Conservation (phyloP, 92 coral and sea anemone species). For the Paragorgia papillata region DNA sequence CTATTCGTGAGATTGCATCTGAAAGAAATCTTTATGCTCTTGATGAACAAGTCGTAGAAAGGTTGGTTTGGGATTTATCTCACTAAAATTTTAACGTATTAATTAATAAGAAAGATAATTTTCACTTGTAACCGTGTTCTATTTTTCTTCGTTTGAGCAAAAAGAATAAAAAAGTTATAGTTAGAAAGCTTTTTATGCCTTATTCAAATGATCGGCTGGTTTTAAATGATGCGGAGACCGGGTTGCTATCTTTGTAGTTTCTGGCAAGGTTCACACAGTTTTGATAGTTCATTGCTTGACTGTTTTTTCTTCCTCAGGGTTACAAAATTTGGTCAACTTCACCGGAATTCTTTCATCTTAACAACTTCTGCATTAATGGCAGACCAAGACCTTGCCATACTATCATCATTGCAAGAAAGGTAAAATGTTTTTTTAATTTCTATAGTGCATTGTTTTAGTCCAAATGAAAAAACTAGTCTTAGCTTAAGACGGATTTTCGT, state of each 20-base stretch:
- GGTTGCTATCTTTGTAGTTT: too few relatives aligned
- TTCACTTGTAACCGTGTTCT: too few relatives aligned
- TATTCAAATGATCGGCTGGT: too few relatives aligned
- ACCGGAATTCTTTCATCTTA: constrained; percentile 79
- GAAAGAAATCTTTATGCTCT: constrained; percentile 48
- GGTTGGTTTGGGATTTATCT: constrained; percentile 61
- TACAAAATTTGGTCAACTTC: constrained; percentile 79
- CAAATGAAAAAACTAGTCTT: too few relatives aligned
- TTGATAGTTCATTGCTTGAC: neutral
- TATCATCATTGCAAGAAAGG: constrained; percentile 81
- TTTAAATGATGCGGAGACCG: too few relatives aligned
- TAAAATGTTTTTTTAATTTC: neutral
- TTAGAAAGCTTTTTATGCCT: too few relatives aligned
- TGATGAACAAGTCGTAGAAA: constrained; percentile 62
- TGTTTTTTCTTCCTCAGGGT: constrained; percentile 56
- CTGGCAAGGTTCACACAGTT: neutral
- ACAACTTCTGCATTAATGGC: constrained; percentile 62
- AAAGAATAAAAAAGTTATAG: too few relatives aligned
- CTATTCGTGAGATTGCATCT: constrained; percentile 52
- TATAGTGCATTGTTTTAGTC: too few relatives aligned
- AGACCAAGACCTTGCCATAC: constrained; percentile 50
- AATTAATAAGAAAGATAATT: too few relatives aligned
- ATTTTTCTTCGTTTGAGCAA: too few relatives aligned
- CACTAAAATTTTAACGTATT: too few relatives aligned
- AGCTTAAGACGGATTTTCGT: too few relatives aligned